These are phyloP conservation scores for Galerucella nymphaeae DNA, from an alignment of 2,888 invertebrate genomes.

Conservation along the genomic window DNA sequence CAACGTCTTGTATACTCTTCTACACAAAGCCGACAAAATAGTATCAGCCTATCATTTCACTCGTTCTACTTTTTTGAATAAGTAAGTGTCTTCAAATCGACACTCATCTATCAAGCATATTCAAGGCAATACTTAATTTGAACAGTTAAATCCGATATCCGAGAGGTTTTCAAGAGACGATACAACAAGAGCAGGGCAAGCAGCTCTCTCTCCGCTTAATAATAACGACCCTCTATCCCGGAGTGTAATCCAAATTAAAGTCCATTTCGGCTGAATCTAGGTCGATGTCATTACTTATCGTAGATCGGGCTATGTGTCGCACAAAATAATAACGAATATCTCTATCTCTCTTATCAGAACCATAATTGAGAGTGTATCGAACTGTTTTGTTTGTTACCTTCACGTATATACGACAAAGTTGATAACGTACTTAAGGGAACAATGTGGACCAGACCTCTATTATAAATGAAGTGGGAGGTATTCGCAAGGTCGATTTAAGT, in stretches of 20 bases:
- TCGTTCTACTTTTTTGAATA: neutral
- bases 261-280: slow-evolving; percentile 39
- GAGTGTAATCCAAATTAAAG: slow-evolving; percentile 41
- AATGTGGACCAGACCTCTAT: slow-evolving; percentile 14
- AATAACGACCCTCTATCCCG: slow-evolving; percentile 35
- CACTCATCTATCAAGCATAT: slow-evolving; percentile 32
- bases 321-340: slow-evolving; percentile 44
- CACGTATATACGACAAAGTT: slow-evolving; percentile 15
- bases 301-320: slow-evolving; percentile 37
- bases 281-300: slow-evolving; percentile 42
- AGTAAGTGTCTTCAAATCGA: slow-evolving; percentile 18
- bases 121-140: slow-evolving; percentile 30
- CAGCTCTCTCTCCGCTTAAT: slow-evolving; percentile 32
- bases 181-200: neutral
- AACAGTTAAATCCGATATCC: slow-evolving; percentile 29
- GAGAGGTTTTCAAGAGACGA: slow-evolving; percentile 20
- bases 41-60: slow-evolving; percentile 1
- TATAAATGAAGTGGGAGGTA: neutral
- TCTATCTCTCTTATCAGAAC: slow-evolving; percentile 45
- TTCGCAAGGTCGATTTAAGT: neutral
- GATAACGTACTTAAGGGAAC: slow-evolving; percentile 21
- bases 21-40: neutral
- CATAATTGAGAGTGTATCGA: slow-evolving; percentile 48
- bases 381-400: slow-evolving; percentile 42
- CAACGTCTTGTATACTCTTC: neutral